A percentile compares a stretch with the other conserved stretches of the same genome.
Conservation (phyloP, 1,140 invertebrate species). For the Acromyrmex heyeri region DNA sequence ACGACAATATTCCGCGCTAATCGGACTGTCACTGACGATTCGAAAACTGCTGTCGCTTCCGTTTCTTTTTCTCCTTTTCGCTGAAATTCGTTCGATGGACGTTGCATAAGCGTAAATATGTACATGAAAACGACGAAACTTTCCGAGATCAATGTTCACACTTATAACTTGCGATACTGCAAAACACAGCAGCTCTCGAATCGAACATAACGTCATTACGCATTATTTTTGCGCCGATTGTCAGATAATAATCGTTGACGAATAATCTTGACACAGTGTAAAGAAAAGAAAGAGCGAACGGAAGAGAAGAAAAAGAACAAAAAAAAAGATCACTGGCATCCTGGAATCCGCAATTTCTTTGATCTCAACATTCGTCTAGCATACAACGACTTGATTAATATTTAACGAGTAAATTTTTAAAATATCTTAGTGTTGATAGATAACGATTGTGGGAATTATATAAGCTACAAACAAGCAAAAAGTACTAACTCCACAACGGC, state of each 20-base stretch:
- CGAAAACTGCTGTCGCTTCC: constrained; percentile 46
- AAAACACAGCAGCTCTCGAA: constrained; percentile 48
- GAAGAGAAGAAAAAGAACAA: constrained; percentile 32
- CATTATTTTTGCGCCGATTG: constrained; percentile 52
- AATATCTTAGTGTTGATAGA: constrained; percentile 78
- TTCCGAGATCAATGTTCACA: constrained; percentile 8
- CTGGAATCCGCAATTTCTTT: constrained; percentile 85
- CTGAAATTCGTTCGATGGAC: not conserved
- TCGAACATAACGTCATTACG: constrained; percentile 26
- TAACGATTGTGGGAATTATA: constrained; percentile 73
- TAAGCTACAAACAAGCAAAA: constrained; percentile 62
- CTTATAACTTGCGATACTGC: not conserved
- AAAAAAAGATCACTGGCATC: constrained; percentile 69
- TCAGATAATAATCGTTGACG: constrained; percentile 40
- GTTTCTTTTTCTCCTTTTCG: constrained; percentile 19
- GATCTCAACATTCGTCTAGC: constrained; percentile 86
- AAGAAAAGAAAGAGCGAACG: constrained; percentile 20
- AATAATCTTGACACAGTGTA: constrained; percentile 44
- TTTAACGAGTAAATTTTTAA: constrained; percentile 79
- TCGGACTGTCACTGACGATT: constrained; percentile 45
- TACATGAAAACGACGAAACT: not conserved
- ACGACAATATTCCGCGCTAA: constrained; percentile 24
- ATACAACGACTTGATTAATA: constrained; percentile 85
- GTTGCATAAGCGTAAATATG: not conserved
- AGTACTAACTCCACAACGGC: constrained; percentile 64